These are phyloP conservation scores for Drosophila pseudotalamancana DNA, from an alignment of 2,888 invertebrate genomes.

Conservation along the genomic window DNA sequence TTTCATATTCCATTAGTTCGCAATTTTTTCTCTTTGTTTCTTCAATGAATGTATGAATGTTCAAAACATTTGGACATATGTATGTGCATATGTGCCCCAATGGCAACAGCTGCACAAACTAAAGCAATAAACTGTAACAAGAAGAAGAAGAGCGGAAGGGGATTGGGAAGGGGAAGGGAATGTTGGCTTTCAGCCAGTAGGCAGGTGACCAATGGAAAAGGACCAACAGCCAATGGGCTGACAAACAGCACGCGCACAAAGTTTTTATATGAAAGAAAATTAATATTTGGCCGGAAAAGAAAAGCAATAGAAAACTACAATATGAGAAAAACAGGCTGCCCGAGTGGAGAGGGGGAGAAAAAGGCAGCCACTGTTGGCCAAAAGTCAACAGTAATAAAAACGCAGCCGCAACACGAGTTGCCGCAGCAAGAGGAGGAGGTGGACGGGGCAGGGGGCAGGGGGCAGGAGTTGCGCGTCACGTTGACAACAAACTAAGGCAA, in stretches of 20 bases:
- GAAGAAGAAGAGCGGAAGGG: not conserved
- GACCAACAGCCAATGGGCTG: slow-evolving; percentile 27
- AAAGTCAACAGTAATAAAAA: slow-evolving; percentile 77
- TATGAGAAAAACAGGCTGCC: slow-evolving; percentile 36
- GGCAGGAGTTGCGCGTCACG: slow-evolving; percentile 36
- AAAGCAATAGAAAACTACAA: slow-evolving; percentile 58
- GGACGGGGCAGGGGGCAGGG: slow-evolving; percentile 10
- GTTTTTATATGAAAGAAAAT: slow-evolving; percentile 69
- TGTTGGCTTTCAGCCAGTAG: slow-evolving; percentile 5
- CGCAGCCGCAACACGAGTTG: slow-evolving; percentile 63
- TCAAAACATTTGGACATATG: not conserved
- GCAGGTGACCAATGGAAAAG: slow-evolving; percentile 15
- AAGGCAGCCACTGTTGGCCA: slow-evolving; percentile 39
- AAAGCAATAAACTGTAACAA: slow-evolving; percentile 22
- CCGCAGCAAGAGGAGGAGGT: not conserved
- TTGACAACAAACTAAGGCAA: slow-evolving; percentile 64
- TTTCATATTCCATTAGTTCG: not conserved
- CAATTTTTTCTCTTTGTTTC: not conserved
- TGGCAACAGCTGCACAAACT: slow-evolving; percentile 49
- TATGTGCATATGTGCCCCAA: not conserved
- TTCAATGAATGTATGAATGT: slow-evolving; percentile 10
- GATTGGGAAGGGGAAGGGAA: not conserved
- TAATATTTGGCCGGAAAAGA: slow-evolving; percentile 54
- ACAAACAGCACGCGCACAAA: slow-evolving; percentile 75
- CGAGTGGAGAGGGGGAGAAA: slow-evolving; percentile 2